Conservation (phyloP, 2,888 invertebrate species). For the Biston stratarius region DNA sequence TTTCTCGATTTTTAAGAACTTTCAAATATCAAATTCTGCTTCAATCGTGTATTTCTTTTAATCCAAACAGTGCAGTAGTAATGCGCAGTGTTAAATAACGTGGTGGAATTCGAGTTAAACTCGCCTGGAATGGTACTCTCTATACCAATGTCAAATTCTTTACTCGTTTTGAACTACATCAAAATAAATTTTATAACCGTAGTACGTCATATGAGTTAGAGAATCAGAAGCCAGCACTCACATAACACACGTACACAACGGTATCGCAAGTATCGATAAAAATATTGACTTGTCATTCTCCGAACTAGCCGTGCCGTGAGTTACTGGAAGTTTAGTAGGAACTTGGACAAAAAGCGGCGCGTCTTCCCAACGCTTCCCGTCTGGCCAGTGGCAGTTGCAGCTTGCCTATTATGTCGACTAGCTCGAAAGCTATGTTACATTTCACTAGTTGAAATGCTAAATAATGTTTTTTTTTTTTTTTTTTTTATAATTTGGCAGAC, state of each 20-base stretch:
- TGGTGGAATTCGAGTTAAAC: too few species aligned
- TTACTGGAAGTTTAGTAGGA: slow-evolving; percentile 39
- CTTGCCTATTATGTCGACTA: slow-evolving; percentile 46
- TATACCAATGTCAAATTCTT: too few species aligned
- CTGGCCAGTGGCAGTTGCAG: slow-evolving; percentile 18
- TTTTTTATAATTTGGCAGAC: too few species aligned
- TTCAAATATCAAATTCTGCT: not conserved
- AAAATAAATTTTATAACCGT: not conserved
- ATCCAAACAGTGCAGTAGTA: not conserved
- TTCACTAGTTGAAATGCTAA: slow-evolving; percentile 11
- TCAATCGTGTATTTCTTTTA: not conserved
- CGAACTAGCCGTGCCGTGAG: slow-evolving; percentile 41
- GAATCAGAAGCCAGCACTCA: not conserved
- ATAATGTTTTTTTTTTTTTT: slow-evolving; percentile 9
- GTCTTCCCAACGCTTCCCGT: slow-evolving; percentile 44
- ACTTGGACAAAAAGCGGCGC: slow-evolving; percentile 40
- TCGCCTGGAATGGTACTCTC: too few species aligned
- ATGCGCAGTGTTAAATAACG: too few species aligned
- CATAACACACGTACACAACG: slow-evolving; percentile 21
- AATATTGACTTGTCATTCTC: slow-evolving; percentile 34
- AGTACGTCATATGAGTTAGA: not conserved
- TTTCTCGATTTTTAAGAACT: too few species aligned
- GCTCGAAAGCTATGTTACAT: slow-evolving; percentile 43
- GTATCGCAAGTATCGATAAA: slow-evolving; percentile 34
- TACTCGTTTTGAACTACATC: too few species aligned